Evolutionary conservation across 2,888 invertebrate species (phyloP).

Genomic region (Leistus spinibarbis): DNA sequence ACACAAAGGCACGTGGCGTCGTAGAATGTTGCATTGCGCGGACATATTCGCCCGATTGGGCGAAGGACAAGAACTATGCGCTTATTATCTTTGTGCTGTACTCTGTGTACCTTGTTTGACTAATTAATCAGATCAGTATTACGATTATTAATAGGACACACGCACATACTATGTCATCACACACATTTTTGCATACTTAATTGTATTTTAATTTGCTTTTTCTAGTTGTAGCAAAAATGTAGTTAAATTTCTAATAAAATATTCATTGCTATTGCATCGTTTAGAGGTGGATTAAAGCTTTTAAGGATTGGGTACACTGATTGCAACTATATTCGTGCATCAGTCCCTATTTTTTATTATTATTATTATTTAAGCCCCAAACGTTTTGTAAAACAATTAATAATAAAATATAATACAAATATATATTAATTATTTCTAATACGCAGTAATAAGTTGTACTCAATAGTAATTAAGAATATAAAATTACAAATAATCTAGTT

Average conservation of each 20-base stretch:
- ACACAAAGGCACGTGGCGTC: conserved; percentile 48
- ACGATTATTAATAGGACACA: background rate
- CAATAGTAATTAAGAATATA: no score
- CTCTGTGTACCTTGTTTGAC: background rate
- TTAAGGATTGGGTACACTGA: no score
- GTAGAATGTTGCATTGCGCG: conserved; percentile 10
- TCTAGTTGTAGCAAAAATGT: no score
- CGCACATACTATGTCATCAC: background rate
- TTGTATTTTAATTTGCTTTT: background rate
- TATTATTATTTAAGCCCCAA: no score
- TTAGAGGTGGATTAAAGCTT: no score
- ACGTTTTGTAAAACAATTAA: no score
- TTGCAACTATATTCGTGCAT: no score
- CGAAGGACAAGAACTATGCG: background rate
- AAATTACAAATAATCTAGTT: no score
- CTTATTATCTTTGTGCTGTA: background rate
- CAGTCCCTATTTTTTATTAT: no score
- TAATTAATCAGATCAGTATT: background rate
- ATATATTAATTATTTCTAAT: no score
- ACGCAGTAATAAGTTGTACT: no score
- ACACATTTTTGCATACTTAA: background rate
- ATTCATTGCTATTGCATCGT: background rate
- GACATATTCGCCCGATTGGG: background rate
- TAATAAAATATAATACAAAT: no score
- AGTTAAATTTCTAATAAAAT: background rate